Conservation (phyloP, 2,888 invertebrate species). For the Acleris literana region DNA sequence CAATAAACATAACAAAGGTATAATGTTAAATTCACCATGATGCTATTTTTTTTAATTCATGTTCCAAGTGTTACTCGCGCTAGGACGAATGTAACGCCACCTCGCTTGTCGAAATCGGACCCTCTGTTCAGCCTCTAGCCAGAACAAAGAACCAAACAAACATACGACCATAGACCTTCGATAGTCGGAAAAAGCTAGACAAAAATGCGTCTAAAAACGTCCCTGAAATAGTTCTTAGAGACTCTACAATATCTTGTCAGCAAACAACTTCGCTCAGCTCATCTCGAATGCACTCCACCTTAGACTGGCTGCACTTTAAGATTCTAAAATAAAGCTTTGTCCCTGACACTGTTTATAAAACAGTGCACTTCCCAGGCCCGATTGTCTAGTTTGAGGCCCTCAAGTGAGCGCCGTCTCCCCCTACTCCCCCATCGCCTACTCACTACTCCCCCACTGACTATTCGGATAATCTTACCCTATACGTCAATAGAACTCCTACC, state of each 20-base stretch:
- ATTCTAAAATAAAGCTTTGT: slow-evolving; percentile 7
- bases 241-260: not conserved
- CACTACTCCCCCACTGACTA: not conserved
- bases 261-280: not conserved
- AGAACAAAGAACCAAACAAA: no score
- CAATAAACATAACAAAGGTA: no score
- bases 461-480: not conserved
- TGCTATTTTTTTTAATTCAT: no score
- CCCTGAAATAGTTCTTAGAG: no score
- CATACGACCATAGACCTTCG: no score
- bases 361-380: not conserved
- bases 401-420: not conserved
- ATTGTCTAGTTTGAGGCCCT: slow-evolving; percentile 11
- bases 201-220: no score
- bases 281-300: slow-evolving; percentile 11
- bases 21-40: no score
- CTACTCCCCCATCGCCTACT: not conserved
- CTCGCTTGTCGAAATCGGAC: no score
- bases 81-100: no score
- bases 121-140: no score
- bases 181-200: no score
- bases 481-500: slow-evolving; percentile 4
- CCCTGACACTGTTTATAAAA: slow-evolving; percentile 12
- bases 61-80: no score
- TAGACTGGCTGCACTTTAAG: slow-evolving; percentile 9